A percentile compares a stretch with the other conserved stretches of the same genome.
phyloP scores from a whole-genome alignment of 2,113 vertebrate genomes.

The Rhabdomys dilectus region DNA sequence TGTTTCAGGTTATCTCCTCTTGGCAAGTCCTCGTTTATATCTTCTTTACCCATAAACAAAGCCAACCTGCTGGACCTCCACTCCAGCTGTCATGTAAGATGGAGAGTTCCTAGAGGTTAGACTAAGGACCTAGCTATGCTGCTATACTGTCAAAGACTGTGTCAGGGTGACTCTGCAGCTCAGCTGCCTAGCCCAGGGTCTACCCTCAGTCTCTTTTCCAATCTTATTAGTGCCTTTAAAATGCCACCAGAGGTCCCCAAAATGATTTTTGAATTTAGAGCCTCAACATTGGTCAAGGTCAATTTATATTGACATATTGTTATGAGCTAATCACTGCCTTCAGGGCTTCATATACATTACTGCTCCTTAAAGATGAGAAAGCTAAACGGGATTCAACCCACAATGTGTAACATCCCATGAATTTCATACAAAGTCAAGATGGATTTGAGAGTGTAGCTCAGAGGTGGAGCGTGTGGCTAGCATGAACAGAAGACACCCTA shows the following conservation, averaged over 20 bases:
- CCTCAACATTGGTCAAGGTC: neutral
- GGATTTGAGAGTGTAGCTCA: neutral
- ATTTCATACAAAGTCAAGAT: neutral
- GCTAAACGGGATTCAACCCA: neutral
- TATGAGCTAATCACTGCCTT: neutral
- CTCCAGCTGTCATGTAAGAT: neutral
- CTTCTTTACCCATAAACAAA: constrained; percentile 36
- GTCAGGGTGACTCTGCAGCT: neutral
- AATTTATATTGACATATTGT: neutral
- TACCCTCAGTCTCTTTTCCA: neutral
- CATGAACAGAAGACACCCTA: neutral
- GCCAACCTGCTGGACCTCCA: neutral
- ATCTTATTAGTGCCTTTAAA: neutral
- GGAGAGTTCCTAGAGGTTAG: neutral
- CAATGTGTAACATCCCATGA: neutral
- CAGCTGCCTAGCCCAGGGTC: neutral
- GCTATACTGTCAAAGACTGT: neutral
- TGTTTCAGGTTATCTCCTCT: neutral
- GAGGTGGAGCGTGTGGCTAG: neutral
- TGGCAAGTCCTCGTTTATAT: neutral
- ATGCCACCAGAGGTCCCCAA: neutral
- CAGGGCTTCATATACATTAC: neutral
- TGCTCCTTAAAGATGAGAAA: constrained; percentile 24
- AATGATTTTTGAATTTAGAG: constrained; percentile 16
- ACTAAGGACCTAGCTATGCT: no score